Percentiles rank a stretch among this genome's conserved stretches.
Conservation (phyloP, 1,140 invertebrate genomes). For the Ruditapes philippinarum region DNA sequence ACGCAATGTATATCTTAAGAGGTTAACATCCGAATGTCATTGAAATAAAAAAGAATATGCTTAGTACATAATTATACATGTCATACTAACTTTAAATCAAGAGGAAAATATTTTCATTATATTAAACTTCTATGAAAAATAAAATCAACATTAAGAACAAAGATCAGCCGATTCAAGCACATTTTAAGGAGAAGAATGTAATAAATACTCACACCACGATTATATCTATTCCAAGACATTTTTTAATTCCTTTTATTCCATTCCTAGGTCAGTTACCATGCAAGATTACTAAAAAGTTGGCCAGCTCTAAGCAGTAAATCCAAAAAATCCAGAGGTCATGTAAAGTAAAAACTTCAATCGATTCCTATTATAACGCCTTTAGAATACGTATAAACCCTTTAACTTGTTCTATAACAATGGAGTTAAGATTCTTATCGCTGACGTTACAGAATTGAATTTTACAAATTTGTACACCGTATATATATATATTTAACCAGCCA, state of each 20-base stretch:
- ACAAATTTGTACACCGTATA: constrained; percentile 35
- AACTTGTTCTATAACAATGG: constrained; percentile 50
- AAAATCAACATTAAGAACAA: no score
- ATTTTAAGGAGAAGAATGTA: no score
- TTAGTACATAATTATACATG: no score
- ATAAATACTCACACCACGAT: constrained; percentile 50
- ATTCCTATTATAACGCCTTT: constrained; percentile 38
- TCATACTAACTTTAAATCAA: no score
- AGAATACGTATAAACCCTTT: constrained; percentile 46
- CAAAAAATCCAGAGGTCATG: constrained; percentile 6
- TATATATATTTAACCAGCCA: background rate
- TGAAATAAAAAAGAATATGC: background rate
- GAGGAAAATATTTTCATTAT: no score
- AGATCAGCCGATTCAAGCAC: no score
- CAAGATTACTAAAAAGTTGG: background rate
- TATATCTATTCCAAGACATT: constrained; percentile 64
- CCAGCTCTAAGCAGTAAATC: background rate
- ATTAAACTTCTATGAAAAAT: background rate
- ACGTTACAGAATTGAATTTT: constrained; percentile 36
- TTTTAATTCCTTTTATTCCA: constrained; percentile 44
- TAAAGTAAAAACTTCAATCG: constrained; percentile 54
- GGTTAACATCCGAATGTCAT: background rate
- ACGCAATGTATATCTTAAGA: background rate
- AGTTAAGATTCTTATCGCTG: constrained; percentile 56
- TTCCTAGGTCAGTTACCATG: constrained; percentile 29